Percentiles rank a stretch among this genome's conserved stretches.
These are phyloP conservation scores for Nixonia krombeini DNA, from an alignment of 1,140 invertebrate genomes.

Conservation along the genomic window DNA sequence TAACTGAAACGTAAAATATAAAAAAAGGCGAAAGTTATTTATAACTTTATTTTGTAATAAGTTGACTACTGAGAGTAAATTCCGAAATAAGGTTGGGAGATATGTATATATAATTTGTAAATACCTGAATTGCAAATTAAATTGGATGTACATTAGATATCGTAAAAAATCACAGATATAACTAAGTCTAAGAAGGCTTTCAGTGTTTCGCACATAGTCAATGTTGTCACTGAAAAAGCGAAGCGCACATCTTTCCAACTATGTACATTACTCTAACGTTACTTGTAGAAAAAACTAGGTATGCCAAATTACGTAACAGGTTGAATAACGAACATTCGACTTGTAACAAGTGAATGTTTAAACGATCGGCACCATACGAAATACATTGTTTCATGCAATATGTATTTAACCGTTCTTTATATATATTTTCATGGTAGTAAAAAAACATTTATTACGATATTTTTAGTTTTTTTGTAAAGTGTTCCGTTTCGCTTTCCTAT, in stretches of 20 bases:
- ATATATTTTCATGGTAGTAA: too few relatives aligned
- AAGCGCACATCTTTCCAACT: slow-evolving; percentile 64
- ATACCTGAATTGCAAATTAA: too few relatives aligned
- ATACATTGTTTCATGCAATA: background rate
- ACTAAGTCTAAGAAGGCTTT: background rate
- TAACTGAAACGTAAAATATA: too few relatives aligned
- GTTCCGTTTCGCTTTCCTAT: too few relatives aligned
- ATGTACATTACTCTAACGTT: background rate
- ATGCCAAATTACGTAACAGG: slow-evolving; percentile 11
- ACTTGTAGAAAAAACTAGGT: slow-evolving; percentile 5
- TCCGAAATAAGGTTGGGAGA: too few relatives aligned
- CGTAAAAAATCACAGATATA: background rate
- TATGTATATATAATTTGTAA: too few relatives aligned
- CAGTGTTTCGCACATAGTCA: slow-evolving; percentile 52
- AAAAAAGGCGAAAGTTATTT: too few relatives aligned
- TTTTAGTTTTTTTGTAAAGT: too few relatives aligned
- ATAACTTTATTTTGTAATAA: too few relatives aligned
- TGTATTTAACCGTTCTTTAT: too few relatives aligned
- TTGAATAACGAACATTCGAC: background rate
- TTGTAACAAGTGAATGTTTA: background rate
- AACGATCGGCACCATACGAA: background rate
- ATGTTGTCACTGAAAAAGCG: slow-evolving; percentile 54
- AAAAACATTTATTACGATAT: too few relatives aligned
- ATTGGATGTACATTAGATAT: background rate
- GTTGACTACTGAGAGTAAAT: too few relatives aligned